These are phyloP conservation scores for Protomyctophum bolini DNA, from an alignment of 2,113 vertebrate genomes.

Conservation along the genomic window DNA sequence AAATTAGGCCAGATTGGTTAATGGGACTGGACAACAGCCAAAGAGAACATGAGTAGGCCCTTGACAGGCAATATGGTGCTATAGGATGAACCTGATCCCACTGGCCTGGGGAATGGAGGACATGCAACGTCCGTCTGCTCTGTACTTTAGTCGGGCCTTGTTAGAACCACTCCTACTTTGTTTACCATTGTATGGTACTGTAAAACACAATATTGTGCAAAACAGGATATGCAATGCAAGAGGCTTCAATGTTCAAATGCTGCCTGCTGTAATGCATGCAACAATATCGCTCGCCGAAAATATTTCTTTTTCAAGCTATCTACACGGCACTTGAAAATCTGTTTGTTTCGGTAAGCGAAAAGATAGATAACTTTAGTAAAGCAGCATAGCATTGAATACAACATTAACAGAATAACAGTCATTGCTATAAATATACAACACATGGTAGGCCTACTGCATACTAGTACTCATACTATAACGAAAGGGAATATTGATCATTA, in stretches of 20 bases:
- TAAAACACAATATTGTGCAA: not conserved
- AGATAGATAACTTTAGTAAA: no score
- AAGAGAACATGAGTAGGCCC: constrained; percentile 47
- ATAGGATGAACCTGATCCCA: constrained; percentile 53
- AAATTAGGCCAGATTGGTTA: constrained; percentile 27
- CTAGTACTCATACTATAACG: not conserved
- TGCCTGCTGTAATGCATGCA: not conserved
- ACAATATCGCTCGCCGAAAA: no score
- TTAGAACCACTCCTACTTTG: not conserved
- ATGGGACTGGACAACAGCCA: constrained; percentile 30
- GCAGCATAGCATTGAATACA: no score
- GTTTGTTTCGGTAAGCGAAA: no score
- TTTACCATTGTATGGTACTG: not conserved
- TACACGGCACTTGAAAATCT: no score
- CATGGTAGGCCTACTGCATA: not conserved
- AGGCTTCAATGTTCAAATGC: not conserved
- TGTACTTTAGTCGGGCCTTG: constrained; percentile 11
- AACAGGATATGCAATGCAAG: not conserved
- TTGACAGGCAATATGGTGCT: constrained; percentile 55
- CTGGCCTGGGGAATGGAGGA: constrained; percentile 6
- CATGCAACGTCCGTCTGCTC: constrained; percentile 31
- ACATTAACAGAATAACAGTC: not conserved
- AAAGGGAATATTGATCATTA: not conserved
- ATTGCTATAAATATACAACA: not conserved
- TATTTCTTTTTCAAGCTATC: no score